Evolutionary conservation across 2,797 vertebrate species (phyloP), one percentile per base, ranked within the genome.

Genomic region (Chelon labrosus): DNA sequence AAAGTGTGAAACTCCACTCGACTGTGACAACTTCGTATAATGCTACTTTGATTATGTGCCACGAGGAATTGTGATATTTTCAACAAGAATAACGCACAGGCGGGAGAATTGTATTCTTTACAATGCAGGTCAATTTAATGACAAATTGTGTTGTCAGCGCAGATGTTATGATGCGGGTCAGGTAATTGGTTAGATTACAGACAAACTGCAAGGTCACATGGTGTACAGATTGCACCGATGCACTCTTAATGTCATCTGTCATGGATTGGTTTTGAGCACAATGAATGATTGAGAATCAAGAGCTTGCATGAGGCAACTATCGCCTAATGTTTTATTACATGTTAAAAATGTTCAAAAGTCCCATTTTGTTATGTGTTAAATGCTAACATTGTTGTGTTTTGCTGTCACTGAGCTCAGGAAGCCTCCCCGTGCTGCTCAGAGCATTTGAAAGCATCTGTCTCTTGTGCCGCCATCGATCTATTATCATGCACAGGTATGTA

Each of bases 401-500:
- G 46, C 55, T 59, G 68, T 51, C 72, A 55, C 51, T 77, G 64
- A 83, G 64, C 69, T 80, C 70, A 75, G 65, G 65, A 81, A 25
- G 53, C 68, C 51, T 72, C 25, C 39, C 56, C 73, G 54, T 42
- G 73, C 65, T 56, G 49, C 83, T 70, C 42, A 75, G 50, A 76
- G 70, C 74, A 46, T 69, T 82, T 81, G 69, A 84, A 78, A 85
- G 75, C 73, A 58, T 54, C 77, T 66, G 65, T 83, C 65, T 73
- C 64, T 65, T 70, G 71, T 63, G 62, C 74, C 27, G 65, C 46
- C 75, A 61, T 78, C 50, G 17, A 55, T 82, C 68, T 85, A 61
- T 77, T 75, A 65, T 68, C 70, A 53, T 47, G 74, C 54, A 68
- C 77, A 88, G 89, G 84, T 91, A 88, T 82, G 86, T 75, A 69